These are phyloP conservation scores for Nasua narica DNA, from an alignment of 2,797 vertebrate genomes.

Conservation along the genomic window DNA sequence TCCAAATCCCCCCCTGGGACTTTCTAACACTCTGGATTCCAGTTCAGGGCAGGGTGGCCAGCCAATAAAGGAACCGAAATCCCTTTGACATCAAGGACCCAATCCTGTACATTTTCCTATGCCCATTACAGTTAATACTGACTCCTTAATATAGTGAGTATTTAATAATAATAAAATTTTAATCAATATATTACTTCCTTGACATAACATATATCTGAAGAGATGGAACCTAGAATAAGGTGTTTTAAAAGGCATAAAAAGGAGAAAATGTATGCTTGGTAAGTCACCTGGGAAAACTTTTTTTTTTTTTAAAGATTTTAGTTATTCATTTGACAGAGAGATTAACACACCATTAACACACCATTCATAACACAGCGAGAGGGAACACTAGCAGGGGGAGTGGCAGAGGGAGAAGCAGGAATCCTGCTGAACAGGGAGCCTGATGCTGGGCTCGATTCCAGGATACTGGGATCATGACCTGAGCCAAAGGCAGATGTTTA, in stretches of 20 bases:
- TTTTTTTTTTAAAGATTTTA: too few relatives aligned
- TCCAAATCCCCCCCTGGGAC: neutral
- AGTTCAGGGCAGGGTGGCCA: neutral
- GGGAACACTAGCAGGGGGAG: too few relatives aligned
- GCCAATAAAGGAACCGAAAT: neutral
- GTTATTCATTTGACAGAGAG: too few relatives aligned
- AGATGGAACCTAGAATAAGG: neutral
- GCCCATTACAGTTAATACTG: neutral
- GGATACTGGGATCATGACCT: too few relatives aligned
- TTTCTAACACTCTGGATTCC: neutral
- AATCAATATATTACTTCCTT: neutral
- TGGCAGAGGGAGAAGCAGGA: too few relatives aligned
- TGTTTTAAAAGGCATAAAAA: neutral
- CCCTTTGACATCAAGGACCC: neutral
- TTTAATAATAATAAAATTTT: neutral
- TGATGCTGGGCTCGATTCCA: too few relatives aligned
- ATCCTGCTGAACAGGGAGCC: too few relatives aligned
- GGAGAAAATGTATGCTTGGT: neutral
- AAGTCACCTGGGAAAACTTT: neutral
- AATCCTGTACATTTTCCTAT: neutral
- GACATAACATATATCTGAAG: neutral
- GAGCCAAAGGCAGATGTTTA: too few relatives aligned
- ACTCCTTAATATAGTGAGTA: neutral
- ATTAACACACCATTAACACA: too few relatives aligned
- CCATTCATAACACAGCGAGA: too few relatives aligned